Conservation (phyloP, 2,113 vertebrate genomes). For the Lanius collurio region DNA sequence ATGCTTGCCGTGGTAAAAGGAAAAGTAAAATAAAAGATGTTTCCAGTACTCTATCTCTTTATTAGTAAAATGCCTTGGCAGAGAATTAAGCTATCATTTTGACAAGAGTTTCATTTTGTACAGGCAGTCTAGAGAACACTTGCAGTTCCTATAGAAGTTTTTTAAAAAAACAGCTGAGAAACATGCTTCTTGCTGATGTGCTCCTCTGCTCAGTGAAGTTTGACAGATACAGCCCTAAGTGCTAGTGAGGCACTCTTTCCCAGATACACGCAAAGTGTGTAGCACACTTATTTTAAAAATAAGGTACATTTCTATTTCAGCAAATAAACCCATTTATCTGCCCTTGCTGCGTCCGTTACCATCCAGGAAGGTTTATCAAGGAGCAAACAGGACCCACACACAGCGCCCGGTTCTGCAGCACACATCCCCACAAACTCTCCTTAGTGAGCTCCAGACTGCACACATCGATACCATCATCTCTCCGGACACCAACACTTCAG, state of each 20-base stretch:
- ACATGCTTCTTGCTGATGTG: not conserved
- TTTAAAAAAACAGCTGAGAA: not conserved
- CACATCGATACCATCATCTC: not conserved
- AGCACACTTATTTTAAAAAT: not conserved
- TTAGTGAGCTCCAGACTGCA: accelerated
- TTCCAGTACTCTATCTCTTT: not conserved
- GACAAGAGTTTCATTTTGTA: not conserved
- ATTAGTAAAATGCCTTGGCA: not conserved
- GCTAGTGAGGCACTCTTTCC: not conserved
- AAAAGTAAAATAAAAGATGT: not conserved
- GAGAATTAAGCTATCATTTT: not conserved
- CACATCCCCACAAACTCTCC: not conserved
- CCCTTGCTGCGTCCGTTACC: not conserved
- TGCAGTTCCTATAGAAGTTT: not conserved
- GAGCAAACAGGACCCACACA: not conserved
- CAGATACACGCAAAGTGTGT: not conserved
- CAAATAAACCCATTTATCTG: conserved; percentile 10
- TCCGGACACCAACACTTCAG: not conserved
- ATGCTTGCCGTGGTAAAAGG: not conserved
- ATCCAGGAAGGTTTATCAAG: not conserved
- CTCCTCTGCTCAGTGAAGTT: not conserved
- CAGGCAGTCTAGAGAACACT: not conserved
- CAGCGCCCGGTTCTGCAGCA: not conserved
- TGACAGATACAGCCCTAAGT: not conserved
- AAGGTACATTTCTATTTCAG: not conserved